Base-by-base conservation (phyloP, 1,140 invertebrate species). In the Drosophila kurseongensis region DNA sequence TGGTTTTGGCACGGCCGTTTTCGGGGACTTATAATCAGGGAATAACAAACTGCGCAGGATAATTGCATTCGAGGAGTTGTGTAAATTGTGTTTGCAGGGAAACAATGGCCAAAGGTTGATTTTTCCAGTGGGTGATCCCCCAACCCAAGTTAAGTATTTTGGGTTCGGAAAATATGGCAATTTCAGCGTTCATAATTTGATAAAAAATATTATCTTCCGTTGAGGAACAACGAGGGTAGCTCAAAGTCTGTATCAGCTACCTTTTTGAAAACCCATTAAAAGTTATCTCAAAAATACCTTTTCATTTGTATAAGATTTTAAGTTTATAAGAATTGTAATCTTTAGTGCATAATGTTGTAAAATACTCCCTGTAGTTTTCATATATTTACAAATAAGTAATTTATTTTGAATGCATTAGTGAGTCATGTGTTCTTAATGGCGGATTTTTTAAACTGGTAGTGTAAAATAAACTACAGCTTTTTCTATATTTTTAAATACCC, bases 31-130 rank as follows among this genome's bases (percentile, higher is more conserved):
- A 41, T 76, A 84, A 88, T 83, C 75, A 80, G 52, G 82, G 77
- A 84, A 89, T 80, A 89, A 89, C 80, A 89, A 89, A 89, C 84
- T 89, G 66, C 74, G 84, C 77, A 80, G 77, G 55, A 84, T 89
- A 89, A 89, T 89, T 85, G 74, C 81, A 52, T 40, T 71, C 29
- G 35, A 60, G 67, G 67, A 84, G 73, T 84, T 80, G 62, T 71
- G 73, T 85, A 77, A 80, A 83, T 77, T 83, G 80, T 84, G 84
- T 89, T 89, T 74, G 54, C 36, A 45, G 18, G 55, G 32, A 68
- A 83, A 86, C 84, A 88, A 88, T 79, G 66, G 45, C 38, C 32
- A 78, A 72, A 78, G 74, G 79, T 50, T 51, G 54, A 68, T 68
- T 83, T 58, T 62, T 58, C 41, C 72, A 76, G 45, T 76, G 62